phyloP scores from a whole-genome alignment of 2,113 vertebrate species.

The Amphiprion percula region DNA sequence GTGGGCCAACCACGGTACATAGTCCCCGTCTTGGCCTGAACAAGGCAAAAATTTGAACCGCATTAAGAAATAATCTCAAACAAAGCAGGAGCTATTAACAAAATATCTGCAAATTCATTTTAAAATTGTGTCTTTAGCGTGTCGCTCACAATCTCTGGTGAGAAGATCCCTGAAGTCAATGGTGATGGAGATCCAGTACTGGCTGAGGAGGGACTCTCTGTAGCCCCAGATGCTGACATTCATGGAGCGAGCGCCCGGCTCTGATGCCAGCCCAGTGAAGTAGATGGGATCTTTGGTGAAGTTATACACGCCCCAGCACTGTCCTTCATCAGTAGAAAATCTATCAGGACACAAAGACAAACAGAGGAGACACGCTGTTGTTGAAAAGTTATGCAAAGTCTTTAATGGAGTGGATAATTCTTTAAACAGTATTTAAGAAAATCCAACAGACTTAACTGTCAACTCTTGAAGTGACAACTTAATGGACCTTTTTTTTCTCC shows the following conservation, averaged over 20 bases:
- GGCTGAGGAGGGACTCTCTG: constrained; percentile 80
- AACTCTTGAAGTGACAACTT: too few species aligned
- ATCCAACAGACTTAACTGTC: too few species aligned
- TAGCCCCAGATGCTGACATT: constrained; percentile 96
- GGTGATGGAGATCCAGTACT: constrained; percentile 92
- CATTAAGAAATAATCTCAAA: constrained; percentile 1
- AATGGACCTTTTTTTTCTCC: too few species aligned
- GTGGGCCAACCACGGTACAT: constrained; percentile 95
- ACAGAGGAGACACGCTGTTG: too few species aligned
- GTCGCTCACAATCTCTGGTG: constrained; percentile 88
- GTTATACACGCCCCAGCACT: constrained; percentile 90
- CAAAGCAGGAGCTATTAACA: not conserved
- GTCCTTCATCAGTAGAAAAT: constrained; percentile 96
- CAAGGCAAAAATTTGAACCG: not conserved
- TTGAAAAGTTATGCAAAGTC: too few species aligned
- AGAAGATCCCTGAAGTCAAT: constrained; percentile 94
- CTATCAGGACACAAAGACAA: constrained; percentile 73
- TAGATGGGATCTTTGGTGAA: constrained; percentile 89
- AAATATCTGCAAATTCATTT: not conserved
- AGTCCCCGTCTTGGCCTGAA: constrained; percentile 88
- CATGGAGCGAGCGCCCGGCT: constrained; percentile 94
- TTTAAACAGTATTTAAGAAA: too few species aligned
- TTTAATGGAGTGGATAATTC: too few species aligned
- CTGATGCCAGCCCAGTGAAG: constrained; percentile 93
- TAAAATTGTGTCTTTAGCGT: not conserved